A percentile compares a stretch with the other conserved stretches of the same genome.
phyloP scores from a whole-genome alignment of 2,888 invertebrate genomes.

The Arctia plantaginis region DNA sequence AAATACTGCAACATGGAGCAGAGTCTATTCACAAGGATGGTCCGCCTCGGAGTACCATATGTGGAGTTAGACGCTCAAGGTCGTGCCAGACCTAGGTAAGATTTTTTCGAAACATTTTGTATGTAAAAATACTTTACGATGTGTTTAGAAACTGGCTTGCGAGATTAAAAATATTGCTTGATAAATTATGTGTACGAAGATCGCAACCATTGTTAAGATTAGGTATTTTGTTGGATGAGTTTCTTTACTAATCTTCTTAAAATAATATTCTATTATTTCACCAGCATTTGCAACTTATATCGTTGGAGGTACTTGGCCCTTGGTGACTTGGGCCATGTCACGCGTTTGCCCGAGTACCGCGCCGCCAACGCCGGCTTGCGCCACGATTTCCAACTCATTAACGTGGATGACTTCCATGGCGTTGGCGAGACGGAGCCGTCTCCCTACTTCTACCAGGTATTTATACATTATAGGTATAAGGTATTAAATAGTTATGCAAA shows the following conservation, averaged over 20 bases:
- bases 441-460: slow-evolving; percentile 98
- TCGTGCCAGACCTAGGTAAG: slow-evolving; percentile 93
- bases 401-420: slow-evolving; percentile 98
- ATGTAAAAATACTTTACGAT: too few species aligned
- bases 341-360: slow-evolving; percentile 93
- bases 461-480: neutral
- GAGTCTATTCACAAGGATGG: slow-evolving; percentile 98
- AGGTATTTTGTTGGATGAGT: neutral
- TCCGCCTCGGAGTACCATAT: slow-evolving; percentile 98
- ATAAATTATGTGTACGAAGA: too few species aligned
- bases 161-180: neutral
- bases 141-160: neutral
- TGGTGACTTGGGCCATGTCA: slow-evolving; percentile 97
- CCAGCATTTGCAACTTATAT: slow-evolving; percentile 95
- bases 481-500: neutral
- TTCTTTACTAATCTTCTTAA: neutral
- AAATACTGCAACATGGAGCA: slow-evolving; percentile 99
- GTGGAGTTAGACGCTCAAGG: slow-evolving; percentile 99
- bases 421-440: slow-evolving; percentile 99
- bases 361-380: slow-evolving; percentile 96
- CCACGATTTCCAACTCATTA: slow-evolving; percentile 97
- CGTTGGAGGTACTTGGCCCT: slow-evolving; percentile 98
- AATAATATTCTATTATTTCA: neutral
- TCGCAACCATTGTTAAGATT: too few species aligned
- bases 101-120: slow-evolving; percentile 1